Base-by-base conservation (phyloP, 1,140 invertebrate species). In the Hormaphis cornu region DNA sequence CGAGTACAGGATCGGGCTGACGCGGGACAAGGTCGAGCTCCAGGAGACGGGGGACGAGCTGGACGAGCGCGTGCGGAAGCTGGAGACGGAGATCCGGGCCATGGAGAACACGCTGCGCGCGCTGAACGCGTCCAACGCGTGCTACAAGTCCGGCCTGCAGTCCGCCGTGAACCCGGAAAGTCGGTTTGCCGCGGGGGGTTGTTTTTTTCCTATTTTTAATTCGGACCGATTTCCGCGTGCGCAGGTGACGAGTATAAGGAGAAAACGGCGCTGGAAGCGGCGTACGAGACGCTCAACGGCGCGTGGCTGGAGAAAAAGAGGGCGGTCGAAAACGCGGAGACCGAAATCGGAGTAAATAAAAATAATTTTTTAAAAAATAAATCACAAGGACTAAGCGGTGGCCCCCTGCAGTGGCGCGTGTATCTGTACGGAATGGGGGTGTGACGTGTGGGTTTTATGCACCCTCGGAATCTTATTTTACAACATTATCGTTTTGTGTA, bases 41-140 rank as follows among this genome's bases (percentile, higher is more conserved):
- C 84, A 86, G 74, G 82, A 86, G 74, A 81, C 84, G 73, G 88
- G 88, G n/a, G 74, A 75, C 40, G 50, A 82, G 50, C 78, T 89
- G 71, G 87, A 90, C 76, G 80, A 79, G 3, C 82, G 84, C 56
- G 85, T 89, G 18, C 77, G 80, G 71, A 84, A 83, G 74, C 81
- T 83, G 22, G 88, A 89, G 78, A 78, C 82, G 33, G 87, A 89
- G 76, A 86, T 89, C 70, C 79, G 83, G 20, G 87, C 86, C 33
- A 84, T 89, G 78, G 87, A 90, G 76, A 87, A 87, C 73, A 88
- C 87, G 14, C 75, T 89, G 70, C 83, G 83, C 33, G 77, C 88
- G 7, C 79, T 89, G 10, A 86, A 86, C 75, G 76, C 81, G n/a
- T 83, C 85, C 52, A 88, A 89, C 74, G 76, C 63, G 3, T 71